Conservation (phyloP, 2,888 invertebrate species). For the Zelleria hepariella region DNA sequence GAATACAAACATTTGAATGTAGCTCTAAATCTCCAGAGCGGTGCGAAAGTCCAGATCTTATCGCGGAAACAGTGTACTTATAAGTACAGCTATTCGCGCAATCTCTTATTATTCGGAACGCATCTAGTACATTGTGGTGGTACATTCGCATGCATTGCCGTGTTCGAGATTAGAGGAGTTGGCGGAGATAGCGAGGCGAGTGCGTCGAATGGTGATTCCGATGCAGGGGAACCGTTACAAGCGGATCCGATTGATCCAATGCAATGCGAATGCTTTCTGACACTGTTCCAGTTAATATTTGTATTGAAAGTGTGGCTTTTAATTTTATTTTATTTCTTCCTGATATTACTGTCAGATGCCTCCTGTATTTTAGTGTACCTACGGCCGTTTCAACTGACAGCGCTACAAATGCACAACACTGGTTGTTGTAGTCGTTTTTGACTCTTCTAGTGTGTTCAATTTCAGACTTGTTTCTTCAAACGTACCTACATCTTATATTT, state of each 20-base stretch:
- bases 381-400: no score
- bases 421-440: no score
- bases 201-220: conserved; percentile 5
- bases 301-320: neutral
- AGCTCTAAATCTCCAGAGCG: neutral
- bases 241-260: conserved; percentile 53
- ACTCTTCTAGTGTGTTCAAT: no score
- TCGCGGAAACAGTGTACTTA: neutral
- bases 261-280: conserved; percentile 44
- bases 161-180: conserved; percentile 6
- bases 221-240: conserved; percentile 49
- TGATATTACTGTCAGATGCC: no score
- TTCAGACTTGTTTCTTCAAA: no score
- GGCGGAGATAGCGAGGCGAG: conserved; percentile 3
- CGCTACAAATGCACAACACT: no score
- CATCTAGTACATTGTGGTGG: neutral
- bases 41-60: conserved; percentile 1
- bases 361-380: no score
- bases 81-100: conserved; percentile 2
- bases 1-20: neutral
- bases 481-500: no score
- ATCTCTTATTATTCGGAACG: conserved; percentile 6
- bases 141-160: conserved; percentile 4
- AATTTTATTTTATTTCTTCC: neutral
- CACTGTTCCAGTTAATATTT: neutral